Evolutionary conservation across 2,797 vertebrate species (phyloP).

Genomic region (Yasuhikotakia modesta): DNA sequence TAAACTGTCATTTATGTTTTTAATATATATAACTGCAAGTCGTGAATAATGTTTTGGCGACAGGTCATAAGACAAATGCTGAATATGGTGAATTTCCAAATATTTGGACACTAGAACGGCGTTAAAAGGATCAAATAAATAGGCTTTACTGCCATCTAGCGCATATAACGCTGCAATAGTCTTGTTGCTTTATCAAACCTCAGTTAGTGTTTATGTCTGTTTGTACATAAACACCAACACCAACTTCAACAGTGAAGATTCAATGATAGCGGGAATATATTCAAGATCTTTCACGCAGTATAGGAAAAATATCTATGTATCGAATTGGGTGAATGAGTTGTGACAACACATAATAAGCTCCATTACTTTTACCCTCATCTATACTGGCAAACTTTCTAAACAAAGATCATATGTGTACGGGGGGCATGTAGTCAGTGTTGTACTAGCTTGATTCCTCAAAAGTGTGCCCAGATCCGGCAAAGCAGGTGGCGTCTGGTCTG

Average conservation of each 20-base stretch:
- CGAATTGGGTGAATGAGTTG: background rate
- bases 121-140: background rate
- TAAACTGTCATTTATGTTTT: background rate
- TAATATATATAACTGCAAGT: background rate
- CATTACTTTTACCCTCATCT: background rate
- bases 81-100: conserved; percentile 5
- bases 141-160: conserved; percentile 53
- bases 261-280: background rate
- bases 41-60: background rate
- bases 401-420: conserved; percentile 82
- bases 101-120: background rate
- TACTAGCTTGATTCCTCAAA: conserved; percentile 95
- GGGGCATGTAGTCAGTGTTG: conserved; percentile 93
- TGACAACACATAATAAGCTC: background rate
- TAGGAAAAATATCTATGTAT: background rate
- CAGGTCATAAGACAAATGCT: background rate
- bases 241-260: background rate
- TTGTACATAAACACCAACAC: background rate
- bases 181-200: conserved; percentile 5
- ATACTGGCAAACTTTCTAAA: conserved; percentile 14
- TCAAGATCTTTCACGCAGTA: background rate
- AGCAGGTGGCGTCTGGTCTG: conserved; percentile 75
- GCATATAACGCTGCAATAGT: conserved; percentile 29
- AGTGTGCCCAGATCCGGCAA: conserved; percentile 79
- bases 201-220: no score